Conservation (phyloP, 2,797 vertebrate species). For the Sebastes reedi region DNA sequence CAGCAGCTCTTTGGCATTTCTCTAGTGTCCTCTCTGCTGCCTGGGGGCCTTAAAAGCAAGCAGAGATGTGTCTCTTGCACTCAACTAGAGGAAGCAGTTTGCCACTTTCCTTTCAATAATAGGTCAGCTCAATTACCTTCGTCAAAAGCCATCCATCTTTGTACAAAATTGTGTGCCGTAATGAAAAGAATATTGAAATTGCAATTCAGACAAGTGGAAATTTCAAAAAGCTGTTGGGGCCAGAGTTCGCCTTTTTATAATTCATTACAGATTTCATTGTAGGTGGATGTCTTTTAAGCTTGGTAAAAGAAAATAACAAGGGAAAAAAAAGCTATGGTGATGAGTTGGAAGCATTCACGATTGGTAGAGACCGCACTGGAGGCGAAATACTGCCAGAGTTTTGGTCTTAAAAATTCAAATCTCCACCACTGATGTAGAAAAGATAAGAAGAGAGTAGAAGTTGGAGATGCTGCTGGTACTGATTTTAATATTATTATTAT, state of each 20-base stretch:
- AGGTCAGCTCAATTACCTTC: slow-evolving; percentile 25
- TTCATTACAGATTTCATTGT: neutral
- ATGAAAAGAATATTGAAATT: neutral
- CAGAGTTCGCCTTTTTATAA: neutral
- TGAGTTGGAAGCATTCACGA: neutral
- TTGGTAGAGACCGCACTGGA: neutral
- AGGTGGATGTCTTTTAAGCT: neutral
- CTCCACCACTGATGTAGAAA: neutral
- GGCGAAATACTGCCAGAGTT: neutral
- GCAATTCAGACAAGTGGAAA: neutral
- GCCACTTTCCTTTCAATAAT: slow-evolving; percentile 5
- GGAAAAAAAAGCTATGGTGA: neutral
- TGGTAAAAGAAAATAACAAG: neutral
- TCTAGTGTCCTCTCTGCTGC: slow-evolving; percentile 11
- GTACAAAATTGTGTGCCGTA: neutral
- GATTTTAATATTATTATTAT: neutral
- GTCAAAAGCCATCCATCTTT: neutral
- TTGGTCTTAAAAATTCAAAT: neutral
- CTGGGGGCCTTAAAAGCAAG: slow-evolving; percentile 24
- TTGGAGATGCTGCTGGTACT: neutral
- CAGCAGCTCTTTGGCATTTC: slow-evolving; percentile 39
- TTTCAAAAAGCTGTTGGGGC: neutral
- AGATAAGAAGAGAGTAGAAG: neutral
- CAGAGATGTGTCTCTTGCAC: neutral
- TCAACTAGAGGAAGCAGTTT: slow-evolving; percentile 16